Evolutionary conservation across 2,888 invertebrate genomes (phyloP).

Genomic region (Calameuta filiformis): DNA sequence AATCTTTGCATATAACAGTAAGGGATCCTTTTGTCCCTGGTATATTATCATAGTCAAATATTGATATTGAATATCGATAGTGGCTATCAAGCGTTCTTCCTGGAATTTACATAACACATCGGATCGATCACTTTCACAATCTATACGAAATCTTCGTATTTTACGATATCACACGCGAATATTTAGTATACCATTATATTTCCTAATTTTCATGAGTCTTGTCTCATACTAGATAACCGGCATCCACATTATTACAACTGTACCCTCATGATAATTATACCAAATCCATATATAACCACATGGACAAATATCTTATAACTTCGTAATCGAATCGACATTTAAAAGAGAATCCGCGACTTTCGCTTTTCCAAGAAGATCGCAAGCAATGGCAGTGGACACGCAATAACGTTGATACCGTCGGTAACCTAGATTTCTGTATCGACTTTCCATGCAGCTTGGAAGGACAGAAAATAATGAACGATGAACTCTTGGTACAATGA

Average conservation of each 20-base stretch:
- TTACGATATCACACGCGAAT: slow-evolving; percentile 1
- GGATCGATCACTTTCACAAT: slow-evolving; percentile 59
- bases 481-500: slow-evolving; percentile 20
- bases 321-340: neutral
- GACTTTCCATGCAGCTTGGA: neutral
- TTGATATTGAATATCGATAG: slow-evolving; percentile 18
- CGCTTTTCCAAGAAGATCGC: neutral
- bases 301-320: neutral
- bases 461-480: neutral
- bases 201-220: neutral
- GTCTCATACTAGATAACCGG: neutral
- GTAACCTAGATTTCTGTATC: slow-evolving; percentile 6
- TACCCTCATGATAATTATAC: neutral
- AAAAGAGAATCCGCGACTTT: neutral
- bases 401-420: slow-evolving; percentile 35
- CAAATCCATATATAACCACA: neutral
- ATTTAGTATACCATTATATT: neutral
- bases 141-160: slow-evolving; percentile 27
- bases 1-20: neutral
- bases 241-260: neutral
- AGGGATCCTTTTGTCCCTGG: neutral
- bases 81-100: slow-evolving; percentile 46
- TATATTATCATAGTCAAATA: neutral
- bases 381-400: slow-evolving; percentile 3
- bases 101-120: slow-evolving; percentile 55